These are phyloP conservation scores for Austrofundulus limnaeus DNA, from an alignment of 2,113 vertebrate genomes.

Conservation along the genomic window DNA sequence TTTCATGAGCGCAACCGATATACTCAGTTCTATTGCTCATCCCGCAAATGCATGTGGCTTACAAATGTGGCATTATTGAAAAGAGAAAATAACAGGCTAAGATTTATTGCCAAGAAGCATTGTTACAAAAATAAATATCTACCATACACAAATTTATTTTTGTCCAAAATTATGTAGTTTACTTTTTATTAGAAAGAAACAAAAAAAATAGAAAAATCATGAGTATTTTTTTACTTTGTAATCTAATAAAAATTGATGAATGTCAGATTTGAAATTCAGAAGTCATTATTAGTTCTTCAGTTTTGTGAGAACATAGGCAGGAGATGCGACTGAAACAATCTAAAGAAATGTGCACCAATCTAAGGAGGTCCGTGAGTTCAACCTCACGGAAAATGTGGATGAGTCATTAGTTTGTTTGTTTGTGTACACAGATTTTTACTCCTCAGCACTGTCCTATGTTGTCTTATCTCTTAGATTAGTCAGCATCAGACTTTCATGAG, in stretches of 20 bases:
- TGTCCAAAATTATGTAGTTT: too few species aligned
- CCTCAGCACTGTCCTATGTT: constrained; percentile 26
- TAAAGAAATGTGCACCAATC: not conserved
- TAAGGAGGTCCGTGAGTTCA: constrained; percentile 2
- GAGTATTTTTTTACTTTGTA: too few species aligned
- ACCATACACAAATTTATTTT: too few species aligned
- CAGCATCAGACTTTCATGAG: constrained; percentile 25
- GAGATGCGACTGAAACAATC: not conserved
- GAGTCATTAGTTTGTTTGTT: not conserved
- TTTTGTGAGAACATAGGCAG: not conserved
- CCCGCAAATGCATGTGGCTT: too few species aligned
- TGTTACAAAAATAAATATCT: too few species aligned
- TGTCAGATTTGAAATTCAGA: not conserved
- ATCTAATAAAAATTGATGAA: not conserved
- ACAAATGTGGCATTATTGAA: too few species aligned
- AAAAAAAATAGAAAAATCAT: too few species aligned
- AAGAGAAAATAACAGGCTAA: too few species aligned
- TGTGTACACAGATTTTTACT: constrained; percentile 35
- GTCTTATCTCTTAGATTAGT: constrained; percentile 42
- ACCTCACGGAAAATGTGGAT: constrained; percentile 14
- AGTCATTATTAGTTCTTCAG: not conserved
- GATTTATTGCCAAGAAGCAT: too few species aligned
- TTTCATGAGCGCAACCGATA: too few species aligned
- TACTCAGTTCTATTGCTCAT: too few species aligned
- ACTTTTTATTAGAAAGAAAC: too few species aligned